Percentiles rank a stretch among this genome's conserved stretches.
These are phyloP conservation scores for Drosophila birchii DNA, from an alignment of 2,888 invertebrate genomes.

Conservation along the genomic window DNA sequence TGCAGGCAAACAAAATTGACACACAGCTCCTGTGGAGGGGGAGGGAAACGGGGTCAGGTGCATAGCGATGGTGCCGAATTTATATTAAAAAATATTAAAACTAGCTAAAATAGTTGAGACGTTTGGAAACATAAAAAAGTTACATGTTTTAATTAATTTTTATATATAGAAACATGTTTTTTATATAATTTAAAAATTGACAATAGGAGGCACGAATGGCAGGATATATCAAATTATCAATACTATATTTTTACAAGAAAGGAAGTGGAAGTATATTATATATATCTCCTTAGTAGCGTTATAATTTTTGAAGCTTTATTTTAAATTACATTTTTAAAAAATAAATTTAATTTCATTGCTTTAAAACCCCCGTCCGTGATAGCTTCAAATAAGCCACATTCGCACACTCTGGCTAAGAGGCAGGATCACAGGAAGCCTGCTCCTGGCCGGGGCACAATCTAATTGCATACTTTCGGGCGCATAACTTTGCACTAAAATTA, in stretches of 20 bases:
- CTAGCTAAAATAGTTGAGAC: not conserved
- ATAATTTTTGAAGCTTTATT: no score
- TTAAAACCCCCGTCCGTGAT: not conserved
- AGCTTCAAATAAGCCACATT: constrained; percentile 10
- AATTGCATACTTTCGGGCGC: constrained; percentile 79
- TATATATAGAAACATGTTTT: no score
- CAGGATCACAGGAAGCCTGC: constrained; percentile 38
- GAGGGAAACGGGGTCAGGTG: not conserved
- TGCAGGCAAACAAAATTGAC: constrained; percentile 70
- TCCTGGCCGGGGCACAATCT: constrained; percentile 69
- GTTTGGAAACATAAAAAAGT: rapidly evolving
- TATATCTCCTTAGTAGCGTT: no score
- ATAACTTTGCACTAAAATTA: constrained; percentile 82
- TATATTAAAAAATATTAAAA: constrained; percentile 11
- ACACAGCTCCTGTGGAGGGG: constrained; percentile 21
- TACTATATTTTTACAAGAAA: no score
- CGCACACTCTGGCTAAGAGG: not conserved
- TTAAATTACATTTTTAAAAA: no score
- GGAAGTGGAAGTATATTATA: no score
- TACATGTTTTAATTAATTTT: not conserved
- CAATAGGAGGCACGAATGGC: rapidly evolving
- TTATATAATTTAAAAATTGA: not conserved
- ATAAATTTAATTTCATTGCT: no score
- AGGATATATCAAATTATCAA: no score
- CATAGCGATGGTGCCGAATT: not conserved